Evolutionary conservation across 2,113 vertebrate species (phyloP).

Genomic region (Alosa alosa): DNA sequence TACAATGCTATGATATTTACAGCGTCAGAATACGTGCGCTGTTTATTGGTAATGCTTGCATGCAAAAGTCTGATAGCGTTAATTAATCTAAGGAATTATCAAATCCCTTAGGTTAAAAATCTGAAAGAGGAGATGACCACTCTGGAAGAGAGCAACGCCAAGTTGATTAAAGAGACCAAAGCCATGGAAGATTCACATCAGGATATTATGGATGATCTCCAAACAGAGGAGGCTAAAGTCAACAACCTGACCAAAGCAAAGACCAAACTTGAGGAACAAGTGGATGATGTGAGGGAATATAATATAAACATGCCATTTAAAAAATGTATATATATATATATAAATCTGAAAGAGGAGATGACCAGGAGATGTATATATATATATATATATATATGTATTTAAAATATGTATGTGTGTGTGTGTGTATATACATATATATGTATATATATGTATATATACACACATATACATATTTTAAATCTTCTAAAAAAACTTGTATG

Average conservation of each 20-base stretch:
- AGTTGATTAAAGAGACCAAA: slow-evolving; percentile 80
- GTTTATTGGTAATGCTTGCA: too few species aligned
- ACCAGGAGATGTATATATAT: background rate
- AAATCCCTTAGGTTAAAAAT: slow-evolving; percentile 33
- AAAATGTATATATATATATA: too few species aligned
- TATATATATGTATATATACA: too few species aligned
- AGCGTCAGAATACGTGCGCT: too few species aligned
- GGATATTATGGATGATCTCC: slow-evolving; percentile 80
- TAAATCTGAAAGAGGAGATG: background rate
- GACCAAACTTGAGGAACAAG: slow-evolving; percentile 65
- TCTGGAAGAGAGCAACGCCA: slow-evolving; percentile 39
- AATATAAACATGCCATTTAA: background rate
- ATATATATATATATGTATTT: too few species aligned
- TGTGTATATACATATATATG: too few species aligned
- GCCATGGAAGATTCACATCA: slow-evolving; percentile 83
- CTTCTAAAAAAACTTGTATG: background rate
- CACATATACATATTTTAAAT: too few species aligned
- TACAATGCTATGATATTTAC: too few species aligned
- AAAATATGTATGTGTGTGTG: too few species aligned
- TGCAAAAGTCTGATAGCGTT: too few species aligned
- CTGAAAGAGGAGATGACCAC: slow-evolving; percentile 44
- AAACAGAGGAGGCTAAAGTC: slow-evolving; percentile 83
- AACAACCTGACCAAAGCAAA: slow-evolving; percentile 70
- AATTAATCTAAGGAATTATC: background rate
- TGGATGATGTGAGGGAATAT: slow-evolving; percentile 60